A percentile compares a stretch with the other conserved stretches of the same genome.
Conservation (phyloP, 2,888 invertebrate genomes). For the Ichneumoninae sp. region DNA sequence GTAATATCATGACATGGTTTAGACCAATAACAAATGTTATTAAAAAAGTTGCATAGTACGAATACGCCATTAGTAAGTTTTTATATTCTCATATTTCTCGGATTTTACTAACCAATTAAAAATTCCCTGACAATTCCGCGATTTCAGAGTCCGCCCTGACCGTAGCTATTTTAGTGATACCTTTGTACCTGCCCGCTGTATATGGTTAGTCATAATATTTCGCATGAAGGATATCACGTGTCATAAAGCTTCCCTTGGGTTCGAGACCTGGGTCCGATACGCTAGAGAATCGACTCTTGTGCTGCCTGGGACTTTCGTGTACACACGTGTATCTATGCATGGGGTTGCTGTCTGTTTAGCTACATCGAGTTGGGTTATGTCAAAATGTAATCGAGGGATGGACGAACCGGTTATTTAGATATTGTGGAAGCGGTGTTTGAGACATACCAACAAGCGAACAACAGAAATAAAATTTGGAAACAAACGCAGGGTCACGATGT, state of each 20-base stretch:
- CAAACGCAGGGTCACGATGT: conserved; percentile 13
- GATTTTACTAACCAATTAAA: background rate
- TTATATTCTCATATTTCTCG: background rate
- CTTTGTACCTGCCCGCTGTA: conserved; percentile 48
- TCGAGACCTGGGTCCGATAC: conserved; percentile 43
- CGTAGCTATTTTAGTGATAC: conserved; percentile 23
- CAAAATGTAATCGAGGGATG: conserved; percentile 27
- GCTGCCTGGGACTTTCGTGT: conserved; percentile 25
- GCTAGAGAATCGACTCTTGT: conserved; percentile 51
- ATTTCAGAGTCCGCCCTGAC: background rate
- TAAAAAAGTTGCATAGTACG: background rate
- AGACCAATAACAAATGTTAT: too few species aligned
- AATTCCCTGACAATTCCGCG: background rate
- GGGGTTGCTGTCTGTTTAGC: conserved; percentile 25
- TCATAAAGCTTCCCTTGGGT: conserved; percentile 76
- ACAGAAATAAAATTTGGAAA: conserved; percentile 19
- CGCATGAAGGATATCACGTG: conserved; percentile 80
- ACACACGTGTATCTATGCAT: conserved; percentile 25
- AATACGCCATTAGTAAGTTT: background rate
- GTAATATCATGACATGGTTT: too few species aligned
- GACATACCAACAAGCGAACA: conserved; percentile 26
- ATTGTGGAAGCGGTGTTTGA: conserved; percentile 11
- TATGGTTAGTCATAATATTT: conserved; percentile 74
- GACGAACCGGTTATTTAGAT: conserved; percentile 29
- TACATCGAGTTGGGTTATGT: background rate